Evolutionary conservation across 2,888 invertebrate species (phyloP), one percentile per base, ranked within the genome.

Genomic region (Euplexia lucipara): DNA sequence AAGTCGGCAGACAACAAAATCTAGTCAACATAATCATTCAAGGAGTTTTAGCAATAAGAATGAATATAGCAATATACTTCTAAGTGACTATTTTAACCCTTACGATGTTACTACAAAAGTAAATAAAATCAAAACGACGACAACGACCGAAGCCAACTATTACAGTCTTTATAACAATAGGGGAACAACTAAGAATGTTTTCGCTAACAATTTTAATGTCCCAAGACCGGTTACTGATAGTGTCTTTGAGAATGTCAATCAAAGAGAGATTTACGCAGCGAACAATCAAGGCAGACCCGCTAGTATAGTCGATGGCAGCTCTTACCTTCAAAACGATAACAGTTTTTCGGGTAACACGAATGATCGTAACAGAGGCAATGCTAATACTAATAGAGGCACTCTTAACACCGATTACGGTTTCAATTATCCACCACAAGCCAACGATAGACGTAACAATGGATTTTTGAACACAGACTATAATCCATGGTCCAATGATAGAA

Each of bases 1-100:
- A 35, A 84, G 58, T 61, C 82, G 76, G 2, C 87, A 84, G 57
- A 75, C 73, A 0, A 73, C 78, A 4, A 84, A 69, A 64, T 0
- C 81, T 82, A 82, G 78, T 80, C 82, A 78, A n/a, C 53, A 48
- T 6, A 69, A 63, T 44, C 72, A 59, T 20, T 37, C 70, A 34
- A 62, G 72, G 1, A 62, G 12, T 58, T 37, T 51, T 22, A 56
- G 42, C 34, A 70, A 20, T 58, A 81, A 73, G 51, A 73, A 79
- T 47, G 39, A 75, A 64, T 35, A 66, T 20, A 49, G 79, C 10
- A 75, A 76, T 53, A 9, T 73, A 18, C 63, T 70, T 26, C 8
- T 62, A 14, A 54, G 61, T 12, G 34, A 75, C 8, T 49, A 56
- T 26, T 66, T 45, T 48, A 64, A 41, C 3, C 47, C 68, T 0